phyloP scores from a whole-genome alignment of 2,113 vertebrate species.

The Aldabrachelys gigantea region DNA sequence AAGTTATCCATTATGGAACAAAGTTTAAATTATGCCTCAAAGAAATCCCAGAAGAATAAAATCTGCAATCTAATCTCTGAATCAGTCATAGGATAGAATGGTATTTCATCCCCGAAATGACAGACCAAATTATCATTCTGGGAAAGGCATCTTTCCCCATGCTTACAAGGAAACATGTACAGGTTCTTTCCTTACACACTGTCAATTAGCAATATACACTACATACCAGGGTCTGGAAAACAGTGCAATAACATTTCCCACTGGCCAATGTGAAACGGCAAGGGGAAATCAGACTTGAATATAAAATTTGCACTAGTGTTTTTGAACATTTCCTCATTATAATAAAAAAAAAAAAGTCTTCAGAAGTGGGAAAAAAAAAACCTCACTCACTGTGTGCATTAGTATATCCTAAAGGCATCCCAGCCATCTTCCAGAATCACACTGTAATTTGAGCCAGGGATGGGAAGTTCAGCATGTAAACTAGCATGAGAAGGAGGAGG shows the following conservation, averaged over 20 bases:
- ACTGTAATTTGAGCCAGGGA: not conserved
- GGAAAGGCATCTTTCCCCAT: conserved; percentile 33
- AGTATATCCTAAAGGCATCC: not conserved
- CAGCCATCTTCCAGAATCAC: not conserved
- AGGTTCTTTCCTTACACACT: conserved; percentile 19
- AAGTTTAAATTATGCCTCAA: not conserved
- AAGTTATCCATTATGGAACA: not conserved
- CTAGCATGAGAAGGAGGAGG: not conserved
- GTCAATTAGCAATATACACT: not conserved
- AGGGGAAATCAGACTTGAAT: not conserved
- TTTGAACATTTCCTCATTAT: not conserved
- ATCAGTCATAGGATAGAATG: not conserved
- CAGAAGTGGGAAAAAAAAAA: not conserved
- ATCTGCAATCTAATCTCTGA: not conserved
- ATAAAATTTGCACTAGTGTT: not conserved
- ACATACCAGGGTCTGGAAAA: not conserved
- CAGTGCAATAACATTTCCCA: not conserved
- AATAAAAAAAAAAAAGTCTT: not conserved
- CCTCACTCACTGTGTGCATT: not conserved
- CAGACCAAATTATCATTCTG: conserved; percentile 13
- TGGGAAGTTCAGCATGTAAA: not conserved
- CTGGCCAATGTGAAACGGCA: not conserved
- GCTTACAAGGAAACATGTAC: conserved; percentile 32
- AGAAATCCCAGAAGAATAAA: not conserved
- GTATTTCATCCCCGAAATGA: not conserved